Percentiles rank a stretch among this genome's conserved stretches.
Evolutionary conservation across 2,888 invertebrate genomes (phyloP).

Genomic region (Eupithecia exiguata): DNA sequence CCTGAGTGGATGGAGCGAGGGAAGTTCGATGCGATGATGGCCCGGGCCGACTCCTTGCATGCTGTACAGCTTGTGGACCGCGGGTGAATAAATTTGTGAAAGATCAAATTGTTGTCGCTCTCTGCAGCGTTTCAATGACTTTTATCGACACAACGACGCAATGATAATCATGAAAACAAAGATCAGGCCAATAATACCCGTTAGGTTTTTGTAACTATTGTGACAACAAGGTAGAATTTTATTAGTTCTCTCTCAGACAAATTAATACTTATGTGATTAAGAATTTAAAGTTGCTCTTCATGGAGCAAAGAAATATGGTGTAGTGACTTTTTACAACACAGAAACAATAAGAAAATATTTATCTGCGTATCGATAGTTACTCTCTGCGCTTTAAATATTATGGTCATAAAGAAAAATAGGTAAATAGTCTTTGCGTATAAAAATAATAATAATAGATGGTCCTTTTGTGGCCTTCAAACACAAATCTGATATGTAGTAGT

Average conservation of each 20-base stretch:
- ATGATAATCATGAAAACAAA: neutral
- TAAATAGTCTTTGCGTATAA: neutral
- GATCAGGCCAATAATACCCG: neutral
- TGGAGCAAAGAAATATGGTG: neutral
- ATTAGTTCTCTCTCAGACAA: neutral
- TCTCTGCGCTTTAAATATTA: neutral
- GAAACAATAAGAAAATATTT: neutral
- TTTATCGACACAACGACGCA: neutral
- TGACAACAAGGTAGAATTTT: neutral
- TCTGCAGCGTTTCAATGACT: conserved; percentile 24
- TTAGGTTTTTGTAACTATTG: too few species aligned
- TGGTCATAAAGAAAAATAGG: neutral
- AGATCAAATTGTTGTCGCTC: conserved; percentile 54
- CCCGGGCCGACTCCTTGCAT: conserved; percentile 47
- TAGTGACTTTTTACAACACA: neutral
- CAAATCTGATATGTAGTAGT: neutral
- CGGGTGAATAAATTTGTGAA: conserved; percentile 61
- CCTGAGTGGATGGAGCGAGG: conserved; percentile 71
- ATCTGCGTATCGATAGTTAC: neutral
- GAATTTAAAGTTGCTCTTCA: neutral
- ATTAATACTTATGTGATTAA: neutral
- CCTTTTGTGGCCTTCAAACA: neutral
- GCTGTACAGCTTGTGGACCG: conserved; percentile 52
- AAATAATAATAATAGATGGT: neutral
- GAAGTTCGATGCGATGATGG: conserved; percentile 51